A percentile compares a stretch with the other conserved stretches of the same genome.
phyloP scores from a whole-genome alignment of 2,888 invertebrate genomes.

The Geophilus truncorum region DNA sequence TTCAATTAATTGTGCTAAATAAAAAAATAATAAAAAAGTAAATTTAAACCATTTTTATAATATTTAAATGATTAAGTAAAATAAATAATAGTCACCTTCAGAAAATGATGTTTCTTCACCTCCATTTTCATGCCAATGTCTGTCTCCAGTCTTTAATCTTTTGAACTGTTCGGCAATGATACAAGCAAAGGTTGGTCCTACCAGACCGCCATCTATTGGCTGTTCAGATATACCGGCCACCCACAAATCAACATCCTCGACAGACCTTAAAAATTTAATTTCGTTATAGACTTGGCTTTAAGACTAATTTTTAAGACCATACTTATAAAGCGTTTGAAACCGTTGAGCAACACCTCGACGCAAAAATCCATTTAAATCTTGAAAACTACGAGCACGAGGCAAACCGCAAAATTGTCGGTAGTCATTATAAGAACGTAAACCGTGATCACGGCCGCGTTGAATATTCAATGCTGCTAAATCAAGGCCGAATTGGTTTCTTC shows the following conservation, averaged over 20 bases:
- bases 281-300: no score
- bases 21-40: constrained; percentile 44
- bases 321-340: constrained; percentile 33
- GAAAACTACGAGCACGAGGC: constrained; percentile 33
- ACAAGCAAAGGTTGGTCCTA: constrained; percentile 49
- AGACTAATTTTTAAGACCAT: no score
- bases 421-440: constrained; percentile 42
- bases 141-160: constrained; percentile 45
- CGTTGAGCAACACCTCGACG: background rate
- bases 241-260: constrained; percentile 51
- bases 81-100: constrained; percentile 33
- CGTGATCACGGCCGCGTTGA: constrained; percentile 42
- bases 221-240: constrained; percentile 46
- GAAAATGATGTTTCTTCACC: constrained; percentile 36
- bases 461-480: constrained; percentile 43
- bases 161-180: constrained; percentile 47
- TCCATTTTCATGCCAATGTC: constrained; percentile 48
- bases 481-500: constrained; percentile 40
- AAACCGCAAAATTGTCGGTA: constrained; percentile 45
- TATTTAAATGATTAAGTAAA: background rate
- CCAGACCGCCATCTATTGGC: constrained; percentile 45
- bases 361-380: constrained; percentile 23
- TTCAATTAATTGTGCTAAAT: constrained; percentile 66
- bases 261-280: constrained; percentile 58
- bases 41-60: background rate